Evolutionary conservation across 2,113 vertebrate genomes (phyloP), one percentile per base, ranked within the genome.

Genomic region (Prinia subflava): DNA sequence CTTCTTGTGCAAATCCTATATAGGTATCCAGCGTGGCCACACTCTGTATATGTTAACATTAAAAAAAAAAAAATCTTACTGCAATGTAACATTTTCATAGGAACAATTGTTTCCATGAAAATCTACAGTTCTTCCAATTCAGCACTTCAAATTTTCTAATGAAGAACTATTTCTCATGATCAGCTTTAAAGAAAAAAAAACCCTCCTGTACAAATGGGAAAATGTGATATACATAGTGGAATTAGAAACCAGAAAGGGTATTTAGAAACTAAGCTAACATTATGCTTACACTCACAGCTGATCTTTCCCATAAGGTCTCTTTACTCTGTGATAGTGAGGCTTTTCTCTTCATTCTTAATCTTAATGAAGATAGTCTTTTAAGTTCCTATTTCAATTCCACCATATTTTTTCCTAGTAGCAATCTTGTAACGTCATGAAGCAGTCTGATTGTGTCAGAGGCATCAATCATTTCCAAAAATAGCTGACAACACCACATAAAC

Each of bases 391-490:
- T 74, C 42, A 70, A 65, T 39, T 55, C 4, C 35, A 67, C 13
- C 4, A 3, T 4, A 17, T 35, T 70, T 77, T 76, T 50, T 23
- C 33, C 37, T 30, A 50, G 15, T 15, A 63, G 41, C 12, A 53
- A 27, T 47, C 35, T 30, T 46, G 11, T 18, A 89, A 63, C 3
- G 22, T 70, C 46, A 70, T 23, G 20, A 89, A 86, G 55, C 23
- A 70, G 31, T 47, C 1, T 37, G 10, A 89, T 28, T 0, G 0
- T 6, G 20, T 50, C 46, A 55, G 18, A 79, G 27, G 12, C 37
- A 91, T 3, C 17, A 47, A 37, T 1, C 10, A 76, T 18, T 70
- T 41, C 41, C 2, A 68, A 52, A 73, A 63, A 15, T 5, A 35
- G 37, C 30, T 63, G 37, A 76, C 23, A 89, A 21, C 12, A 71